Evolutionary conservation across 23 tunicate species (phyloP).

Genomic region (Styela clava): DNA sequence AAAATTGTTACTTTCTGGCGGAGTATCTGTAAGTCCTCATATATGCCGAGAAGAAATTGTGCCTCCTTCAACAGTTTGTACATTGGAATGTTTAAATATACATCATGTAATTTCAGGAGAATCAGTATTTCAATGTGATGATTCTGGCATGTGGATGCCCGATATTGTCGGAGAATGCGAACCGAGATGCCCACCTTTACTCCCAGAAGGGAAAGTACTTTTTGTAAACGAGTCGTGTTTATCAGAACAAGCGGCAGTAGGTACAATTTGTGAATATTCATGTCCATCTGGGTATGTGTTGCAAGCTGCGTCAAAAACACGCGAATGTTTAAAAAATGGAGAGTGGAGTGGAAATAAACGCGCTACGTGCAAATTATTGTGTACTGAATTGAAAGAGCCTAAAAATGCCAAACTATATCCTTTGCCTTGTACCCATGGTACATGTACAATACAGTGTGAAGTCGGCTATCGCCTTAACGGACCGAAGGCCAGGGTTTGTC

Average conservation of each 20-base stretch:
- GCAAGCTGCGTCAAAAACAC: background rate
- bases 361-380: conserved; percentile 15
- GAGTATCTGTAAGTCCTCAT: background rate
- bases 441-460: conserved; percentile 36
- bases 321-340: conserved; percentile 25
- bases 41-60: background rate
- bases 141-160: conserved; percentile 31
- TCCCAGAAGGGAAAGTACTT: background rate
- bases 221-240: background rate
- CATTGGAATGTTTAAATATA: conserved; percentile 3
- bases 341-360: conserved; percentile 15
- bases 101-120: conserved; percentile 1
- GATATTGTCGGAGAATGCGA: conserved; percentile 11
- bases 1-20: background rate
- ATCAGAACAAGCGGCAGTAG: background rate
- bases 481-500: conserved; percentile 27
- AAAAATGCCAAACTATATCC: conserved; percentile 23
- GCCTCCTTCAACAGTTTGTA: conserved; percentile 13
- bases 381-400: conserved; percentile 13
- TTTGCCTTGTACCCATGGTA: conserved; percentile 24
- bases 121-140: conserved; percentile 4
- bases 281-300: conserved; percentile 35
- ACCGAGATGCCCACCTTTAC: conserved; percentile 13
- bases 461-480: conserved; percentile 34
- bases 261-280: conserved; percentile 16